Evolutionary conservation across 1,140 invertebrate species (phyloP).

Genomic region (Aethina tumida): DNA sequence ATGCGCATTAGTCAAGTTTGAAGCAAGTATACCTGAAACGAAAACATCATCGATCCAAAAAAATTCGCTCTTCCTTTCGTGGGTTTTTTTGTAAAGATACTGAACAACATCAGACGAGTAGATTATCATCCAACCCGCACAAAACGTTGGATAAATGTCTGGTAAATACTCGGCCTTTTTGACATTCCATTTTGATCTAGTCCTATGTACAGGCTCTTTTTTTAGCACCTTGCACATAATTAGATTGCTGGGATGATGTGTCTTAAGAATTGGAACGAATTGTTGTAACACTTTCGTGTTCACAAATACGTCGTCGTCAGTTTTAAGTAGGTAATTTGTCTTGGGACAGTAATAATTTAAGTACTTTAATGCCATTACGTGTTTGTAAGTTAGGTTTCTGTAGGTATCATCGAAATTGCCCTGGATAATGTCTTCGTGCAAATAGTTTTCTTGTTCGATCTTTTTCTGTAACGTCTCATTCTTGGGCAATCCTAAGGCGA

Average conservation of each 20-base stretch:
- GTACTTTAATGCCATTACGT: conserved; percentile 74
- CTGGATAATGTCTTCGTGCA: conserved; percentile 61
- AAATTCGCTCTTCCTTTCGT: conserved; percentile 14
- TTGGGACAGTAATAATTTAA: conserved; percentile 53
- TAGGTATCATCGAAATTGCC: conserved; percentile 70
- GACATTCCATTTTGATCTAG: conserved; percentile 67
- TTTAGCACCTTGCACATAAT: conserved; percentile 46
- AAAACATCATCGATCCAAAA: conserved; percentile 84
- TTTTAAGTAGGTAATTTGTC: conserved; percentile 62
- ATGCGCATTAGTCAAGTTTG: conserved; percentile 45
- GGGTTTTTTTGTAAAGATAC: conserved; percentile 32
- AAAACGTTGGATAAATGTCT: conserved; percentile 51
- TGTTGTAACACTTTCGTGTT: conserved; percentile 52
- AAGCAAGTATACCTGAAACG: conserved; percentile 63
- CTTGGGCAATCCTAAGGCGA: conserved; percentile 49
- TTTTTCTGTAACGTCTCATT: conserved; percentile 34
- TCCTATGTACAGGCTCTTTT: conserved; percentile 42
- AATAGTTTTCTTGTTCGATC: conserved; percentile 48
- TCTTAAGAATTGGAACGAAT: conserved; percentile 46
- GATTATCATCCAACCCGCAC: conserved; percentile 62
- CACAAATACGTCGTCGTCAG: conserved; percentile 71
- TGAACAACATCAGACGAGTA: conserved; percentile 59
- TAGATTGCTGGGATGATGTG: conserved; percentile 40
- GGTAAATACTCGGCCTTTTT: conserved; percentile 52
- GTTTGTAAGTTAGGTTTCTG: conserved; percentile 78